Base-by-base conservation (phyloP, 2,888 invertebrate genomes). In the Heliconius hortense region DNA sequence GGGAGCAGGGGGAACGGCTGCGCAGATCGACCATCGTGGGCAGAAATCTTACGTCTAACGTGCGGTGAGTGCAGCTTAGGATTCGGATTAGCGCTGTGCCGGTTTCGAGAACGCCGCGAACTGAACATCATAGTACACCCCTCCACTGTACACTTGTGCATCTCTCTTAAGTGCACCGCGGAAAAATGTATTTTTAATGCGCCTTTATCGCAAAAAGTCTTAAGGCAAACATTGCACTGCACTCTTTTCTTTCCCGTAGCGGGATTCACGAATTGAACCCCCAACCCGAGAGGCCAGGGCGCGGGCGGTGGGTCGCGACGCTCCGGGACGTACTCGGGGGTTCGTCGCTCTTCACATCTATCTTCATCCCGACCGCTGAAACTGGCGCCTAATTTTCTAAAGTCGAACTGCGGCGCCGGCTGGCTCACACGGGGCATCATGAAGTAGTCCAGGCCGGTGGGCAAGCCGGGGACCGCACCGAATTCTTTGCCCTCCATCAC, bases 61-160 rank as follows among this genome's bases (percentile, higher is more conserved):
- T 98, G 98, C n/a, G 98, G 98, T 82, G 98, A 98, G 91, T 99
- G 99, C 73, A 99, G 92, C 91, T 99, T 99, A 0, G 99, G 99
- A 90, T 99, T 99, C 1, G 99, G 98, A 90, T 99, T 99, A 73
- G 98, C 98, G 91, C 98, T 98, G 93, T 99, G 99, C 39, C 99
- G 95, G 87, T 99, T 99, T 74, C 99, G 95, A 80, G 98, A 98
- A 76, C 99, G 95, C 75, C 99, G 95, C 77, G 98, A 98, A 92
- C 98, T 98, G 92, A 99, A 99, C 97, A 98, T 98, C 98, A 99
- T 99, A 84, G 97, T 98, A 93, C 99, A 99, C 60, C 99, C 99
- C 86, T 98, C 98, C 69, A 99, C 98, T 24, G 99, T 98, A 92
- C 99, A 99, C 94, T 98, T 98, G 94, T 99, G 99, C 99, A 99